A percentile compares a stretch with the other conserved stretches of the same genome.
Conservation (phyloP, 2,888 invertebrate genomes). For the Aleiodes leptofemur region DNA sequence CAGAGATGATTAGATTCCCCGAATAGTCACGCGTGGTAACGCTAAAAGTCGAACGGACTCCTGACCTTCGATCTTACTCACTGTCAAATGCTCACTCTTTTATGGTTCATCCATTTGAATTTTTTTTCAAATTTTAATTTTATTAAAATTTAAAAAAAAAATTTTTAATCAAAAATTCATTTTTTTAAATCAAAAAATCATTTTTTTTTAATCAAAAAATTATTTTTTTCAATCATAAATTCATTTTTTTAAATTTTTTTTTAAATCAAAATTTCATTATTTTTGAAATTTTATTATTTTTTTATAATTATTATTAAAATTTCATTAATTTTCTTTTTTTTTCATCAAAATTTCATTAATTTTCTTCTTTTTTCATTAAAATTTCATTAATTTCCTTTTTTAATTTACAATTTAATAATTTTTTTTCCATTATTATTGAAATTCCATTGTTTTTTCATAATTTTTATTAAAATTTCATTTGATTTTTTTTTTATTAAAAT, state of each 20-base stretch:
- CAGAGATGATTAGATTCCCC: constrained; percentile 28
- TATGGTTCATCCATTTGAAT: constrained; percentile 7
- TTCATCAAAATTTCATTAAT: not conserved
- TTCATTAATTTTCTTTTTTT: not conserved
- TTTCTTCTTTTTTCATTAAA: not conserved
- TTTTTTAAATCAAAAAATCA: not conserved
- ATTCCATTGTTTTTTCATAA: no score
- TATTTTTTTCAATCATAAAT: not conserved
- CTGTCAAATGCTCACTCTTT: constrained; percentile 23
- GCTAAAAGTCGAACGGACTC: constrained; percentile 23
- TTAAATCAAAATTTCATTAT: not conserved
- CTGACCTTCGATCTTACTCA: constrained; percentile 23
- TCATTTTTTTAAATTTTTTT: not conserved
- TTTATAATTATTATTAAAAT: no score
- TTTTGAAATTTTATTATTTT: not conserved
- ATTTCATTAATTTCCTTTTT: no score
- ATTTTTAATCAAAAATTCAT: not conserved
- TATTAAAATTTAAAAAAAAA: not conserved
- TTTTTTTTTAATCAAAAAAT: no score
- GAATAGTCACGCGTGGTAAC: constrained; percentile 15
- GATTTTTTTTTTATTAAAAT: no score
- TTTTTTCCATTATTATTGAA: no score
- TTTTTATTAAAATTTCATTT: no score
- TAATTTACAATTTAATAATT: no score
- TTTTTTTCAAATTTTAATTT: not conserved